Base-by-base conservation (phyloP, 1,140 invertebrate genomes). In the Conus ventricosus region DNA sequence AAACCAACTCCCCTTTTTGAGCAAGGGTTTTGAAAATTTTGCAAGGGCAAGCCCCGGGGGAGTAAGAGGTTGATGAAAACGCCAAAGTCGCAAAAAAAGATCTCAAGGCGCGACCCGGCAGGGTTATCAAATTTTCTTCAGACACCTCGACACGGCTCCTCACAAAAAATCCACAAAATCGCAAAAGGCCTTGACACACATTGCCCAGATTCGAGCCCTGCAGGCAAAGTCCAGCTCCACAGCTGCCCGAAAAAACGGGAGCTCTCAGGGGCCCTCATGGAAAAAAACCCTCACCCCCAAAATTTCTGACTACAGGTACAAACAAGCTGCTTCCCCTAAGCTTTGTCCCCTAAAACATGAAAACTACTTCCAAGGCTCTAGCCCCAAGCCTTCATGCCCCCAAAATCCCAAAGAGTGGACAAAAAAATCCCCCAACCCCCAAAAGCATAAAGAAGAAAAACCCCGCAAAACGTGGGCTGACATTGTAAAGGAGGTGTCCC, bases 181-280 rank as follows among this genome's bases (percentile, higher is more conserved):
- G 27, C 39, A 91, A 91, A 88, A 87, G 55, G 84, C 75, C 5
- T n/a, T 57, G 54, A 39, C 88, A 60, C 51, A 78, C 8, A 39
- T 55, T 13, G 75, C n/a, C n/a, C 54, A 87, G 20, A 17, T 89
- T 67, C 23, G 27, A 91, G 90, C 78, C 91, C 92, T 75, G 90
- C 78, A n/a, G 89, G 90, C 57, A 92, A 91, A 85, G 85, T 92
- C 20, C 90, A 25, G 80, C 80, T 53, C 91, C 93, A 81, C 90
- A 91, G 80, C 89, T 54, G 92, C 81, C 39, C 93, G 15, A 93
- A 92, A 94, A 93, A 88, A 91, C 92, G 67, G 93, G 93, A 11
- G 93, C 93, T 11, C 88, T 94, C 2, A 88, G 92, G 85, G 93
- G 93, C 25, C 93, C 94, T 84, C 92, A 92, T 89, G 92, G 92